These are phyloP conservation scores for Dolichallabes microphthalmus DNA, from an alignment of 2,113 vertebrate species.

Conservation along the genomic window DNA sequence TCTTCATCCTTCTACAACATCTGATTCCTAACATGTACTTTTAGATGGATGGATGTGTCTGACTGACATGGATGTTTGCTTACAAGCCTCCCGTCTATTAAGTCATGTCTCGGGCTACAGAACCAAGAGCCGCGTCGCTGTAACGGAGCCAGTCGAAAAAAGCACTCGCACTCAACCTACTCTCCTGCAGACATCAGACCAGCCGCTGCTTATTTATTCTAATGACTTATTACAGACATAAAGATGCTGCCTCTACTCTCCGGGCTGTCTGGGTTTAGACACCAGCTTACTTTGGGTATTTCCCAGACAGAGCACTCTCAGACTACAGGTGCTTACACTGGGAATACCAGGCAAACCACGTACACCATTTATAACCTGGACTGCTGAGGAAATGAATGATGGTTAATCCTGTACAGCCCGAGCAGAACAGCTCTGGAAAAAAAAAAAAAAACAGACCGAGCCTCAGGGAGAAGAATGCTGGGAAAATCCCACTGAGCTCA, in stretches of 20 bases:
- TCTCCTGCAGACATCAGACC: conserved; percentile 2
- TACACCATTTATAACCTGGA: conserved; percentile 7
- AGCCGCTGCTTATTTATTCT: conserved; percentile 1
- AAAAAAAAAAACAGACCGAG: conserved; percentile 7
- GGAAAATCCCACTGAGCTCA: conserved; percentile 62
- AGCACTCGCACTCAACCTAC: neutral
- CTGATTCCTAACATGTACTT: neutral
- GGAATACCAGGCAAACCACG: conserved; percentile 16
- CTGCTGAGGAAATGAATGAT: neutral
- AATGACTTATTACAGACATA: conserved; percentile 46
- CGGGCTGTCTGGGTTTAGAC: conserved; percentile 23
- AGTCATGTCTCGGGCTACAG: neutral
- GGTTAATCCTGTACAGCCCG: neutral
- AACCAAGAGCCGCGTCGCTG: neutral
- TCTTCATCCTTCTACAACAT: neutral
- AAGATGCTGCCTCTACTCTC: conserved; percentile 33
- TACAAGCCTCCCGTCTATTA: neutral
- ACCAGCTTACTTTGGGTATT: conserved; percentile 35
- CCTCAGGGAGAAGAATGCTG: conserved; percentile 33
- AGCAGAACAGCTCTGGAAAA: neutral
- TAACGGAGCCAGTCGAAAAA: neutral
- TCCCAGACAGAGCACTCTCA: conserved; percentile 32
- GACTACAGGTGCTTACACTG: conserved; percentile 31
- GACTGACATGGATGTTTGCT: neutral
- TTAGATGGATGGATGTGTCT: neutral